phyloP scores from a whole-genome alignment of 2,888 invertebrate species.

The Campopleginae sp. region DNA sequence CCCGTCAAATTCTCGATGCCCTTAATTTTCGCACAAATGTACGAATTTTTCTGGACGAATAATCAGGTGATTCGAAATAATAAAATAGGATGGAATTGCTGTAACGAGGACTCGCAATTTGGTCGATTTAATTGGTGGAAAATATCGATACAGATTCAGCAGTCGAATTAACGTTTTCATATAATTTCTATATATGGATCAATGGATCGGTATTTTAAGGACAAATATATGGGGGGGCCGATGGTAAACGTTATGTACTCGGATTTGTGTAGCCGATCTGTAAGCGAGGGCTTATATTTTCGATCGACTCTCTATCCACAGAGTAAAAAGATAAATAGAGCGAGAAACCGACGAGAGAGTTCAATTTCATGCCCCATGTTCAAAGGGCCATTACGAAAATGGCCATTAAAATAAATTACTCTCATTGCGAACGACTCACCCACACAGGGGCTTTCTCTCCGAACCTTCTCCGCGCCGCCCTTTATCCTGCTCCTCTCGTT shows the following conservation, averaged over 20 bases:
- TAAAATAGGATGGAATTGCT: background rate
- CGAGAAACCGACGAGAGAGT: conserved; percentile 39
- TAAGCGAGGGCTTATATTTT: conserved; percentile 55
- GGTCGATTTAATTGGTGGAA: background rate
- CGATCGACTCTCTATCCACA: conserved; percentile 55
- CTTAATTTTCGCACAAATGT: background rate
- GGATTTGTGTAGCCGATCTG: conserved; percentile 34
- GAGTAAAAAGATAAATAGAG: conserved; percentile 14
- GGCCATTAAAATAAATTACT: conserved; percentile 83
- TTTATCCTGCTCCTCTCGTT: conserved; percentile 41
- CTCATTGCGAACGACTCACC: conserved; percentile 71
- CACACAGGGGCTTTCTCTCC: conserved; percentile 12
- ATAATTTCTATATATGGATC: conserved; percentile 3
- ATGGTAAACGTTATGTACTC: conserved; percentile 26
- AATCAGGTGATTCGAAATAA: background rate
- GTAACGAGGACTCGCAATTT: background rate
- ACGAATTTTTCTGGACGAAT: background rate
- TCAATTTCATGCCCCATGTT: conserved; percentile 74
- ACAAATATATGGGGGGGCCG: conserved; percentile 45
- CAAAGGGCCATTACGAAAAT: conserved; percentile 82
- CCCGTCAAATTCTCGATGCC: no score
- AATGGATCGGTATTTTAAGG: conserved; percentile 32
- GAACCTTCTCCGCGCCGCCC: conserved; percentile 35
- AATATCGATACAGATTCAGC: conserved; percentile 10
- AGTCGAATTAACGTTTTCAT: conserved; percentile 10